Evolutionary conservation across 2,797 vertebrate species (phyloP).

Genomic region (Brachyalestes nurse): DNA sequence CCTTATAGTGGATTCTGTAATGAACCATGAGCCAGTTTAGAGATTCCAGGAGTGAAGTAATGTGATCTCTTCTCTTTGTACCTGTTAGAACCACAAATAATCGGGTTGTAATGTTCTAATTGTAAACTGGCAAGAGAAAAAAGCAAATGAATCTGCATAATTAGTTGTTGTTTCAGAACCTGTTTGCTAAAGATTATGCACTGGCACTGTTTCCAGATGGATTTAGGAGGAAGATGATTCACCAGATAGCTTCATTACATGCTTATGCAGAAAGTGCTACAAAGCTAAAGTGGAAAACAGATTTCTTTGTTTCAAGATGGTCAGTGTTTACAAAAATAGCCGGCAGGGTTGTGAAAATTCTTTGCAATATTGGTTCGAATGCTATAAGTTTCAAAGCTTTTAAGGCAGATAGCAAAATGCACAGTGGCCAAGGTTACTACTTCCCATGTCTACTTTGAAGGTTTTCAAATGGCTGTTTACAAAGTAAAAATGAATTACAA

Average conservation of each 20-base stretch:
- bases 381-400: neutral
- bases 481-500: conserved; percentile 10
- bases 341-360: conserved; percentile 2
- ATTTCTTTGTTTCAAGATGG: conserved; percentile 23
- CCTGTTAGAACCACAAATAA: too few species aligned
- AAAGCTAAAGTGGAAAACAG: neutral
- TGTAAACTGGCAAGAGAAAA: too few species aligned
- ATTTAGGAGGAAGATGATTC: conserved; percentile 15
- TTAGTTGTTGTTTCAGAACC: conserved; percentile 3
- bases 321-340: conserved; percentile 12
- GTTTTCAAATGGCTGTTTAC: neutral
- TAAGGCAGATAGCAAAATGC: neutral
- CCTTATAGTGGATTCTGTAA: too few species aligned
- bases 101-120: too few species aligned
- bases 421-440: neutral
- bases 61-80: too few species aligned
- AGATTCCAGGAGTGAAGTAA: too few species aligned
- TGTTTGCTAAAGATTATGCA: conserved; percentile 27
- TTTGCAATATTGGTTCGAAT: neutral
- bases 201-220: conserved; percentile 22
- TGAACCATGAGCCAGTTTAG: too few species aligned
- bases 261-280: conserved; percentile 14
- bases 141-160: neutral
- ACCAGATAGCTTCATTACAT: conserved; percentile 10
- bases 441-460: neutral